Base-by-base conservation (phyloP, 2,797 vertebrate species). In the Leptatherina wallacei region DNA sequence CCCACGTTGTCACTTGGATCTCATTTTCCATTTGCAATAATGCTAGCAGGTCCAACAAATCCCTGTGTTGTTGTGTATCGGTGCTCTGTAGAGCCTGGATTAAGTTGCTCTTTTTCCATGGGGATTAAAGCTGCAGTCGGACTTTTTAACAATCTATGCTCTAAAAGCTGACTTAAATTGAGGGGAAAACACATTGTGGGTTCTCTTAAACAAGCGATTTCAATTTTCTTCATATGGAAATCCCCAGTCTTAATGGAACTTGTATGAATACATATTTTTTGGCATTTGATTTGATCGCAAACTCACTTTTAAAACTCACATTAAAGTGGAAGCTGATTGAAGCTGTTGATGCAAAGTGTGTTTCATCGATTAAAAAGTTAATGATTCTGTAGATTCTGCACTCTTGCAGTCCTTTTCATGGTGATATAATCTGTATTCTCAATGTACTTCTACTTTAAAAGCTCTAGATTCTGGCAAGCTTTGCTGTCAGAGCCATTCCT, bases 11-110 rank as follows among this genome's bases (percentile, higher is more conserved):
- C 59, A 54, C 69, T 70, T 52, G 13, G 74, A 65, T 80, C 83
- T 74, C 61, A 75, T 82, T 82, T 80, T 85, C 71, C 49, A 80
- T 79, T 80, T 38, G 65, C 71, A 49, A 71, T 87, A 83, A 85
- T 68, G 68, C 80, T 32, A 35, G 65, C 20, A 30, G 51, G 65
- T 69, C 78, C 62, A 35, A 52, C 77, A 75, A 86, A 83, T 83
- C 84, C 72, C 33, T 35, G 54, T 40, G 33, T 78, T 82, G 77
- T 86, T 83, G 75, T 71, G 40, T 47, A 40, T 61, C 61, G 63
- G 62, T 73, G 68, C 44, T 74, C 44, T 35, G 61, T 66, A 8
- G 65, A 64, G 68, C 63, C 47, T 24, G 59, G 73, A 78, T 85
- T 83, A 83, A 81, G 64, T 66, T 40, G 59, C 78, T 72, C 30